Conservation (phyloP, 1,140 invertebrate species). For the Triops longicaudatus region DNA sequence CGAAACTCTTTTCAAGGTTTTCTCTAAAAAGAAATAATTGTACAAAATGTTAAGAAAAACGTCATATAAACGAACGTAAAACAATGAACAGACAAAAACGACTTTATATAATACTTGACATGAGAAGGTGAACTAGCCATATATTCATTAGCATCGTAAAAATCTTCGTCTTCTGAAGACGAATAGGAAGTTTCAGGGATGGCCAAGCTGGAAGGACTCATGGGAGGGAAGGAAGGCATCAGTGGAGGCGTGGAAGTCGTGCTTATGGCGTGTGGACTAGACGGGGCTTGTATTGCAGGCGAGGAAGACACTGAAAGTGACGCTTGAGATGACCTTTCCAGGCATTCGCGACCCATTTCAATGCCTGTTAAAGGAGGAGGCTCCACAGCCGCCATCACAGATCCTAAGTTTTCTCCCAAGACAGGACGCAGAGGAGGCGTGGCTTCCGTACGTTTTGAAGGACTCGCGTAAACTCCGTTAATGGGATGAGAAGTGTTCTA, state of each 20-base stretch:
- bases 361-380: constrained; percentile 46
- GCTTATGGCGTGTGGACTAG: not conserved
- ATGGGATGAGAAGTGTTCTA: constrained; percentile 36
- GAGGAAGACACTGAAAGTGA: not conserved
- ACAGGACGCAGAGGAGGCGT: not conserved
- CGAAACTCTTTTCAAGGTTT: constrained; percentile 17
- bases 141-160: constrained; percentile 80
- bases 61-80: not conserved
- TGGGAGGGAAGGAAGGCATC: constrained; percentile 16
- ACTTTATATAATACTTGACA: not conserved
- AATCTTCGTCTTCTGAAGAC: constrained; percentile 88
- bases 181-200: constrained; percentile 90
- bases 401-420: constrained; percentile 17
- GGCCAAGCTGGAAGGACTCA: constrained; percentile 37
- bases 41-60: too few species aligned
- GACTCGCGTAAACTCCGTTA: constrained; percentile 34
- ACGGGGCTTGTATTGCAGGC: not conserved
- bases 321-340: constrained; percentile 37
- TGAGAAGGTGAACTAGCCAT: constrained; percentile 23
- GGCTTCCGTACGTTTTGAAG: not conserved
- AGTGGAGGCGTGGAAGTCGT: constrained; percentile 22
- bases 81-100: not conserved
- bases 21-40: too few species aligned
- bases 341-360: constrained; percentile 53
- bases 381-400: constrained; percentile 23